Evolutionary conservation across 1,140 invertebrate genomes (phyloP).

Genomic region (Aplysia californica): DNA sequence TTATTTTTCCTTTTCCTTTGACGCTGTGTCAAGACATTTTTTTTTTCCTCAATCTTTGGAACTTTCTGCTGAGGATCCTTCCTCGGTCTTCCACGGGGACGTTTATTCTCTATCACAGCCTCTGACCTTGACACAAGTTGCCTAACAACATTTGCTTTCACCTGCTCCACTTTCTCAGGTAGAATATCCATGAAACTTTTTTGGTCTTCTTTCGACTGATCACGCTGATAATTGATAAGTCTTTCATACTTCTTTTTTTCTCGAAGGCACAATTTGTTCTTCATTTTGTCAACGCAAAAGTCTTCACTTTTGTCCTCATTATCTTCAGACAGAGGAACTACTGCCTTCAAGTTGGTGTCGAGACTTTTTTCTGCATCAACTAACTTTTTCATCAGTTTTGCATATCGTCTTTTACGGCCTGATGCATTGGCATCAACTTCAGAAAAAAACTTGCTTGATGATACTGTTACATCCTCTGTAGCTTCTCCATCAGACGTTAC

Average conservation of each 20-base stretch:
- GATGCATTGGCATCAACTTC: constrained; percentile 11
- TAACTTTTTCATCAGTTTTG: constrained; percentile 22
- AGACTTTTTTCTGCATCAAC: constrained; percentile 15
- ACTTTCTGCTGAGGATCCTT: not conserved
- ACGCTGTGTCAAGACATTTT: not conserved
- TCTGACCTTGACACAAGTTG: constrained; percentile 8
- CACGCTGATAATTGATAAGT: constrained; percentile 19
- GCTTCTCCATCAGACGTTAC: not conserved
- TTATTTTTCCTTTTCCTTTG: not conserved
- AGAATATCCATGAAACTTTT: constrained; percentile 20
- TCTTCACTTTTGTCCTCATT: not conserved
- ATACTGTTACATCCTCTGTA: not conserved
- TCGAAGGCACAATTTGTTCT: constrained; percentile 9
- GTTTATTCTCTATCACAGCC: not conserved
- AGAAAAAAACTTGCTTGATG: not conserved
- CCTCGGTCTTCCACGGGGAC: constrained; percentile 3
- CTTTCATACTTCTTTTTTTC: constrained; percentile 27
- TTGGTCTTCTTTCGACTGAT: constrained; percentile 19
- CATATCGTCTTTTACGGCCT: constrained; percentile 22
- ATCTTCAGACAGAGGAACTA: not conserved
- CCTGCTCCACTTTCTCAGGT: constrained; percentile 13
- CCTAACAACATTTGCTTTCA: constrained; percentile 19
- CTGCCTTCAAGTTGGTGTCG: constrained; percentile 8
- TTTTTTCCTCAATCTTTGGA: not conserved
- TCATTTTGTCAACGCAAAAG: constrained; percentile 10